Conservation (phyloP, 2,797 vertebrate species). For the Steatocranus sp. region DNA sequence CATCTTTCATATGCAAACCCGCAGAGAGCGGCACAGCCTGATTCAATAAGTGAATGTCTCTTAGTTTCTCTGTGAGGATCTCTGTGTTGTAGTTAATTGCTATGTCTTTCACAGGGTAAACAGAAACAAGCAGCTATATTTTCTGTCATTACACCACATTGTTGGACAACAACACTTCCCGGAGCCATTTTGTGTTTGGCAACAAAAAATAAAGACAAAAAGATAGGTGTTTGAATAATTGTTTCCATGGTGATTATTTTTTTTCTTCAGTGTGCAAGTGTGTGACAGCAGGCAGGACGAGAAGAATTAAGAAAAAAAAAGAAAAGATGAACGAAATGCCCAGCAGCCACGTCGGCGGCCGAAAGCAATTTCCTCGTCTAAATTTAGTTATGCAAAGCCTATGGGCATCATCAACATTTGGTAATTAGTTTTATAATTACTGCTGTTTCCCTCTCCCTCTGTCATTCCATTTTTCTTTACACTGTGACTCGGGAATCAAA, state of each 20-base stretch:
- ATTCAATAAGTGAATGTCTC: slow-evolving; percentile 7
- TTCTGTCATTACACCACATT: slow-evolving; percentile 64
- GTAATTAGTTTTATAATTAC: slow-evolving; percentile 99
- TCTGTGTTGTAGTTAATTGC: slow-evolving; percentile 46
- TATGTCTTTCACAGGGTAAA: slow-evolving; percentile 51
- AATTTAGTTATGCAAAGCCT: slow-evolving; percentile 99
- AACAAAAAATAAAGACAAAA: slow-evolving; percentile 19
- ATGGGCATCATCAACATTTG: slow-evolving; percentile 99
- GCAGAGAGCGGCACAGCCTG: slow-evolving; percentile 7
- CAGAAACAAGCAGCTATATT: slow-evolving; percentile 55
- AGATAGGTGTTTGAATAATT: slow-evolving; percentile 63
- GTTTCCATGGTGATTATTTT: slow-evolving; percentile 77
- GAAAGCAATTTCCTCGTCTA: slow-evolving; percentile 99
- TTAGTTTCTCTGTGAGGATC: background rate
- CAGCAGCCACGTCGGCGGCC: slow-evolving; percentile 59
- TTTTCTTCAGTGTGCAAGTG: slow-evolving; percentile 13
- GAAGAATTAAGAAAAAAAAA: background rate
- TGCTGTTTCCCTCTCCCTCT: slow-evolving; percentile 83
- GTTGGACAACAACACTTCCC: slow-evolving; percentile 65
- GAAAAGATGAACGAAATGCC: slow-evolving; percentile 18
- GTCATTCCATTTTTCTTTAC: slow-evolving; percentile 95
- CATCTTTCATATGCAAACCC: slow-evolving; percentile 8
- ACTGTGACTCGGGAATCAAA: slow-evolving; percentile 91
- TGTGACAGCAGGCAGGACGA: slow-evolving; percentile 41
- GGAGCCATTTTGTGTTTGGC: slow-evolving; percentile 59